These are phyloP conservation scores for Amblyraja radiata DNA, from an alignment of 2,797 vertebrate species.

Conservation along the genomic window DNA sequence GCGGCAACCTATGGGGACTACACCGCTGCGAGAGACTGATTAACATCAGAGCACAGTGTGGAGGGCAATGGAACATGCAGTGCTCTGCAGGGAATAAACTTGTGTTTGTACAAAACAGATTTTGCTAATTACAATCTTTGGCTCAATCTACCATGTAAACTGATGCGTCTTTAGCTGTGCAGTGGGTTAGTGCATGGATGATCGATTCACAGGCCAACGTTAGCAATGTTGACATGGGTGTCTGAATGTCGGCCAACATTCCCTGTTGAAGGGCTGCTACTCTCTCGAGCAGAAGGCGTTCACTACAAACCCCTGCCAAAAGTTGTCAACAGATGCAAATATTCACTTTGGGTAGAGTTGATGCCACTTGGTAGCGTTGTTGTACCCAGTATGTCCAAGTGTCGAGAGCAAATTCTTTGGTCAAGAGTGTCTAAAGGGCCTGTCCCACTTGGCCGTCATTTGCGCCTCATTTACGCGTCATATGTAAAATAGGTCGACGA, in stretches of 20 bases:
- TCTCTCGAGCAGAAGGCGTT: neutral
- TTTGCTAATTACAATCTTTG: conserved; percentile 13
- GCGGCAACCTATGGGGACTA: neutral
- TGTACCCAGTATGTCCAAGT: no score
- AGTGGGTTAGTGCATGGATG: neutral
- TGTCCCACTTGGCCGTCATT: no score
- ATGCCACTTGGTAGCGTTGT: neutral
- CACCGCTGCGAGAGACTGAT: neutral
- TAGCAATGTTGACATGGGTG: neutral
- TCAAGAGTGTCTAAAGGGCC: no score
- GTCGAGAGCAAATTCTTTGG: no score
- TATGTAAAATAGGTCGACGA: no score
- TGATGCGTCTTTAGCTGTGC: neutral
- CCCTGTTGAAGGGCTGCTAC: neutral
- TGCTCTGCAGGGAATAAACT: neutral
- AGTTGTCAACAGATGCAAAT: neutral
- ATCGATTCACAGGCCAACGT: neutral
- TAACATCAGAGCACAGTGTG: neutral
- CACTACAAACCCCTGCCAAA: neutral
- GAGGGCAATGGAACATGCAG: neutral
- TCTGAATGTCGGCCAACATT: neutral
- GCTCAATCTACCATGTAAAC: conserved; percentile 21
- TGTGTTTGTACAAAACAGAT: neutral
- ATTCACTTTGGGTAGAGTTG: neutral
- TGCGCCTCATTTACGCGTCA: no score